These are phyloP conservation scores for Drosophila monieri DNA, from an alignment of 2,888 invertebrate species.

Conservation along the genomic window DNA sequence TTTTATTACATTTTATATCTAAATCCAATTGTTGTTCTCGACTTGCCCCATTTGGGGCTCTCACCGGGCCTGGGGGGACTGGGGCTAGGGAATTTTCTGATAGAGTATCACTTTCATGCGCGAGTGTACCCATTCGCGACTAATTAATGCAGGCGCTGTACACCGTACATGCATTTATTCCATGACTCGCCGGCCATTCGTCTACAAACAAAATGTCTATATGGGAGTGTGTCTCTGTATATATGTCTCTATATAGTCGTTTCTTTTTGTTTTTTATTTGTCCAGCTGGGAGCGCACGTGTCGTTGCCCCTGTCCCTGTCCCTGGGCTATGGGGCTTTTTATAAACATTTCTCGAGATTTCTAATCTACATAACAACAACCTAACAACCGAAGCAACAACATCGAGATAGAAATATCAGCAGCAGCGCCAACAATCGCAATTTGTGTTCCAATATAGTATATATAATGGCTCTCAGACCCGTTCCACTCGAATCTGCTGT, in stretches of 20 bases:
- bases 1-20: slow-evolving; percentile 3
- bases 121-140: slow-evolving; percentile 11
- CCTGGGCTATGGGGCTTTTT: slow-evolving; percentile 16
- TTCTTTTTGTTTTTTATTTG: slow-evolving; percentile 41
- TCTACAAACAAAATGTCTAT: slow-evolving; percentile 6
- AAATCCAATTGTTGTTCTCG: slow-evolving; percentile 4
- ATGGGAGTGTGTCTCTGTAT: slow-evolving; percentile 3
- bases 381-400: not conserved
- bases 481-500: slow-evolving; percentile 36
- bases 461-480: slow-evolving; percentile 39
- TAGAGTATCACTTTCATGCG: slow-evolving; percentile 3
- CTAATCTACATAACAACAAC: slow-evolving; percentile 47
- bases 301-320: slow-evolving; percentile 30
- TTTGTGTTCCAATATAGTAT: slow-evolving; percentile 30
- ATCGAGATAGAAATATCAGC: slow-evolving; percentile 32
- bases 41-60: not conserved
- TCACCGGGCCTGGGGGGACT: not conserved
- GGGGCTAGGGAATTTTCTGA: not conserved
- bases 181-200: slow-evolving; percentile 15
- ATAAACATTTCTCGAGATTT: slow-evolving; percentile 53
- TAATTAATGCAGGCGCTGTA: slow-evolving; percentile 45
- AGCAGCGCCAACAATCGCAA: slow-evolving; percentile 39
- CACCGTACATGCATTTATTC: slow-evolving; percentile 24
- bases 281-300: slow-evolving; percentile 63
- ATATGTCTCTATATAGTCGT: not conserved